These are phyloP conservation scores for Synanthedon andrenaeformis DNA, from an alignment of 2,888 invertebrate species.

Conservation along the genomic window DNA sequence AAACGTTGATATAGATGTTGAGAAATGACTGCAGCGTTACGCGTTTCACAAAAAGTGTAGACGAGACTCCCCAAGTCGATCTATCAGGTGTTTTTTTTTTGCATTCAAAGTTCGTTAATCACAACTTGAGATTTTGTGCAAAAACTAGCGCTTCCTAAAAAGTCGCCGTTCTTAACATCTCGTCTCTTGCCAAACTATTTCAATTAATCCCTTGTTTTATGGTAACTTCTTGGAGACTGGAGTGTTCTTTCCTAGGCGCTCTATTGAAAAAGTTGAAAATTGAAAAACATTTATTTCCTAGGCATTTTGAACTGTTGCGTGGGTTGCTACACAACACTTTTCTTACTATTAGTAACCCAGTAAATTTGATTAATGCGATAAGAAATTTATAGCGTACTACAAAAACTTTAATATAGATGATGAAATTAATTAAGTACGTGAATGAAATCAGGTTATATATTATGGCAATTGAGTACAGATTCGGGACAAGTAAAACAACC, in stretches of 20 bases:
- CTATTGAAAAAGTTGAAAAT: neutral
- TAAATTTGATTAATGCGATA: too few relatives aligned
- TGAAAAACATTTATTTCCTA: neutral
- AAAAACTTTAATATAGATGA: too few relatives aligned
- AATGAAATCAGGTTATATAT: slow-evolving; percentile 11
- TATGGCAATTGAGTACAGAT: slow-evolving; percentile 9
- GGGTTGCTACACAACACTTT: too few relatives aligned
- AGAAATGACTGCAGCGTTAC: neutral
- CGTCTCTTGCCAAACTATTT: neutral
- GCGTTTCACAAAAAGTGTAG: neutral
- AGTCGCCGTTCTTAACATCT: neutral
- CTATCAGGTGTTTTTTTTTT: neutral
- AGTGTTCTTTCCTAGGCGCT: neutral
- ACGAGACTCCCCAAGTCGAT: neutral
- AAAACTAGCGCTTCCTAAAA: neutral
- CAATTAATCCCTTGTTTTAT: neutral
- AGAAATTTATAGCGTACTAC: too few relatives aligned
- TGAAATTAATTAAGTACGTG: slow-evolving; percentile 1
- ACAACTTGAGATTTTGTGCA: neutral
- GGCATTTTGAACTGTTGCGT: too few relatives aligned
- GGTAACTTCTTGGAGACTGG: neutral
- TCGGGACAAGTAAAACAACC: too few relatives aligned
- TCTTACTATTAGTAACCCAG: too few relatives aligned
- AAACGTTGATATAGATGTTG: slow-evolving; percentile 23
- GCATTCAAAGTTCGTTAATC: neutral